These are phyloP conservation scores for Neoniphon sammara DNA, from an alignment of 2,797 vertebrate genomes.

Conservation along the genomic window DNA sequence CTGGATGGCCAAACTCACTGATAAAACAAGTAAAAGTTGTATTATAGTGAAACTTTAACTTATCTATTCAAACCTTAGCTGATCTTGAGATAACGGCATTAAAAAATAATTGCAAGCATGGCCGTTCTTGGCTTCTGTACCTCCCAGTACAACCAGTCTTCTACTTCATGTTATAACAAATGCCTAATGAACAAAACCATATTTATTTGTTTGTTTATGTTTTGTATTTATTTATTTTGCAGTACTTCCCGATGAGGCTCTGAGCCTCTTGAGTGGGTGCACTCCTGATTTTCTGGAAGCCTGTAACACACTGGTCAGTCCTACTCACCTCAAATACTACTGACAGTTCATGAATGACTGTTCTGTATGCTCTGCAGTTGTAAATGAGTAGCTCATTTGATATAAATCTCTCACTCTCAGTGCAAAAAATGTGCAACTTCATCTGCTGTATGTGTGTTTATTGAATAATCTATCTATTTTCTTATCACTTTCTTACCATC, in stretches of 20 bases:
- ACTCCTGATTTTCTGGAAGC: constrained; percentile 80
- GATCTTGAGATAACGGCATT: too few species aligned
- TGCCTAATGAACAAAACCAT: neutral
- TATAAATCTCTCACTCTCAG: too few species aligned
- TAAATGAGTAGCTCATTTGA: neutral
- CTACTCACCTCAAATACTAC: neutral
- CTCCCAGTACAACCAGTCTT: too few species aligned
- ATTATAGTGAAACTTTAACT: too few species aligned
- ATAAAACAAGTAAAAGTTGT: too few species aligned
- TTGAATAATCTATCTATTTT: neutral
- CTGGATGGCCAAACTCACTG: too few species aligned
- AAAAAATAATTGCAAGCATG: too few species aligned
- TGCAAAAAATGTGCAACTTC: too few species aligned
- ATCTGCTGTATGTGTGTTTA: neutral
- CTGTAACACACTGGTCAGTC: constrained; percentile 85
- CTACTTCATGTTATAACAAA: too few species aligned
- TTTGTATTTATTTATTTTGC: constrained; percentile 4
- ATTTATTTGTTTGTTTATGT: neutral
- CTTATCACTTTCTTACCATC: neutral
- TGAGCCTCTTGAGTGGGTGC: constrained; percentile 82
- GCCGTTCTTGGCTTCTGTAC: too few species aligned
- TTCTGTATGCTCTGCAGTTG: neutral
- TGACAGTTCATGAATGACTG: neutral
- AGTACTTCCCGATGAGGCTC: constrained; percentile 86
- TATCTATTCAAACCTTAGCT: too few species aligned